Base-by-base conservation (phyloP, 2,113 vertebrate genomes). In the Cyanistes caeruleus region DNA sequence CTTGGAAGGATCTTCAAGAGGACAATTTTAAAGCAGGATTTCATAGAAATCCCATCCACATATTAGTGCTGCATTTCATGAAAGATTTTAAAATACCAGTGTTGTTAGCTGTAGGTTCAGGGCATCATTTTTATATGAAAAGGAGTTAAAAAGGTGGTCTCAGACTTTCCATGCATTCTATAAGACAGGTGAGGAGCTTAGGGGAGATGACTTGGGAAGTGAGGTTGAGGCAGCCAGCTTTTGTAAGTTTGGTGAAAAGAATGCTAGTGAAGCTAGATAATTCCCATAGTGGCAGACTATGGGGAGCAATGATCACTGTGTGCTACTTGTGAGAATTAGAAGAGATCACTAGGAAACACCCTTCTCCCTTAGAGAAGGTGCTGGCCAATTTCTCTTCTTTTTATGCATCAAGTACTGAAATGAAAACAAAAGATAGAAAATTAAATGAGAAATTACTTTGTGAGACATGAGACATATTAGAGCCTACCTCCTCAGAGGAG, bases 251-350 rank as follows among this genome's bases (percentile, higher is more conserved):
- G 30, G 9, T 67, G 31, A 48, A 70, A 70, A 65, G 14, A 39
- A 62, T 80, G 37, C 25, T 46, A 19, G 9, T 70, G 21, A 44
- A 65, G 28, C 21, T n/a, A 41, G 31, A 10, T 16, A 53, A 1
- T 51, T 49, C 10, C 5, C 0, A 0, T 51, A 39, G 19, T 5
- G 11, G 41, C 9, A 56, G 27, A n/a, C 52, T 70, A 3, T 15
- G 25, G 62, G 7, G 24, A 44, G 4, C 2, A 1, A 18, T 16
- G 11, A 37, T 60, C 35, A 25, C 41, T 49, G 20, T 31, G 60
- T 13, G 20, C 15, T 70, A 6, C 9, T 56, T 72, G 21, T 15
- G 52, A 46, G 33, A 49, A 72, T 51, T 46, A 74, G 81, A 43
- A n/a, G 10, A 86, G 23, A 58, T n/a, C 13, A n/a, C 9, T 10